phyloP scores from a whole-genome alignment of 1,140 invertebrate species.

The Anastatus disparis region DNA sequence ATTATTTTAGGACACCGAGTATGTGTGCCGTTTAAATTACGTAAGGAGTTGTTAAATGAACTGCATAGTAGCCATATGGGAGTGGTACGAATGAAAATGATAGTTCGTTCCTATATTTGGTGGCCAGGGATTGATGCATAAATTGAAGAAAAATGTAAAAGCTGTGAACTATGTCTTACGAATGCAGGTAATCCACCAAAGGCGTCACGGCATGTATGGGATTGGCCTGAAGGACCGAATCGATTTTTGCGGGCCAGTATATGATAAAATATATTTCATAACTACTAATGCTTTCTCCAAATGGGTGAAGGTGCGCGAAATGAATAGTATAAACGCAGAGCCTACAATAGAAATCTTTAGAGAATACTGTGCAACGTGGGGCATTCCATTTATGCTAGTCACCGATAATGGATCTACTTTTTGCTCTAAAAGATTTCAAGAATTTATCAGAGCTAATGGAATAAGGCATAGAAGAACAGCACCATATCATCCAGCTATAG shows the following conservation, averaged over 20 bases:
- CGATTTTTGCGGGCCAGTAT: neutral
- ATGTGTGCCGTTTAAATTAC: constrained; percentile 42
- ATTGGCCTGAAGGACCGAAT: too few species aligned
- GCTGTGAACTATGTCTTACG: neutral
- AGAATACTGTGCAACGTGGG: constrained; percentile 22
- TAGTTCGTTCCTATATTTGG: too few species aligned
- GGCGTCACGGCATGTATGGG: neutral
- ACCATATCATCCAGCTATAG: neutral
- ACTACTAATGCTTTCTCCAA: constrained; percentile 25
- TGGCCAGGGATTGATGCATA: neutral
- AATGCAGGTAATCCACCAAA: neutral
- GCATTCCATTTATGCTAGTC: constrained; percentile 30
- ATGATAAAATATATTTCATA: neutral
- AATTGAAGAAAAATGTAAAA: neutral
- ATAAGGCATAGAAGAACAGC: constrained; percentile 19
- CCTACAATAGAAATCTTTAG: constrained; percentile 31
- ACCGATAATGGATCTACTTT: constrained; percentile 18
- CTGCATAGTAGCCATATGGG: constrained; percentile 50
- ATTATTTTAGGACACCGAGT: constrained; percentile 51
- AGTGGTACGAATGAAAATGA: constrained; percentile 49
- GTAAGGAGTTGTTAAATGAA: constrained; percentile 44
- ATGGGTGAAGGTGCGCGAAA: constrained; percentile 36
- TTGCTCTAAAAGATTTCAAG: neutral
- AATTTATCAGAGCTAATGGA: constrained; percentile 8
- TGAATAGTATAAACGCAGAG: neutral